These are phyloP conservation scores for Oreocharis arfaki DNA, from an alignment of 2,113 vertebrate species.

Conservation along the genomic window DNA sequence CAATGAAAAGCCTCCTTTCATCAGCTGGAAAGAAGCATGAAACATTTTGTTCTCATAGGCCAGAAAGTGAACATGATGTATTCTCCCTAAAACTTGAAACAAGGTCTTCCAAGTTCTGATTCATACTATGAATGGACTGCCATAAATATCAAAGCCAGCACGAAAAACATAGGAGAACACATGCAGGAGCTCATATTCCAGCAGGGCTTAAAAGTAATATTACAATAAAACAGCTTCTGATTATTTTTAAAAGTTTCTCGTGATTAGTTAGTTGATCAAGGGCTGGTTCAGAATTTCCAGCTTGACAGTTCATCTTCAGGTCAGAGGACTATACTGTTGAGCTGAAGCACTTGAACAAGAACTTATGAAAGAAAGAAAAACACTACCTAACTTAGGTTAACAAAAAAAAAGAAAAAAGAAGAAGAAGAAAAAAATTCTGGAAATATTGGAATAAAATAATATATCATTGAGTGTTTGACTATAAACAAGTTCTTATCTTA, in stretches of 20 bases:
- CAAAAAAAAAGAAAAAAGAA: not conserved
- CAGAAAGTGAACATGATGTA: not conserved
- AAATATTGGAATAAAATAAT: not conserved
- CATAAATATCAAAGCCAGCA: not conserved
- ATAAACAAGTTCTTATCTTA: not conserved
- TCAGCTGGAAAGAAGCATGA: not conserved
- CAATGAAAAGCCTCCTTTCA: not conserved
- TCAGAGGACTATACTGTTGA: not conserved
- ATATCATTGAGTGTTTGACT: not conserved
- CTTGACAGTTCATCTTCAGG: not conserved
- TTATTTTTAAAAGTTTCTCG: not conserved
- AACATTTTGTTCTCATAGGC: not conserved
- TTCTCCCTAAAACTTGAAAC: not conserved
- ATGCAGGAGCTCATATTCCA: not conserved
- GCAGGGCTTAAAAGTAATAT: not conserved
- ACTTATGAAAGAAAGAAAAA: not conserved
- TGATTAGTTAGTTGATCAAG: not conserved
- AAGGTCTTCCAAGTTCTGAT: not conserved
- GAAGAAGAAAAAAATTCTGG: too few relatives aligned
- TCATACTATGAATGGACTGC: not conserved
- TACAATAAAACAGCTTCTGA: not conserved
- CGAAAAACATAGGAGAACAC: not conserved
- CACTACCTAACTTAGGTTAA: fast-evolving
- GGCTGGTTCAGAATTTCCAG: not conserved
- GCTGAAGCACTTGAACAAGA: not conserved